Percentiles rank a stretch among this genome's conserved stretches.
These are phyloP conservation scores for Craseonycteris thonglongyai DNA, from an alignment of 2,113 vertebrate species.

Conservation along the genomic window DNA sequence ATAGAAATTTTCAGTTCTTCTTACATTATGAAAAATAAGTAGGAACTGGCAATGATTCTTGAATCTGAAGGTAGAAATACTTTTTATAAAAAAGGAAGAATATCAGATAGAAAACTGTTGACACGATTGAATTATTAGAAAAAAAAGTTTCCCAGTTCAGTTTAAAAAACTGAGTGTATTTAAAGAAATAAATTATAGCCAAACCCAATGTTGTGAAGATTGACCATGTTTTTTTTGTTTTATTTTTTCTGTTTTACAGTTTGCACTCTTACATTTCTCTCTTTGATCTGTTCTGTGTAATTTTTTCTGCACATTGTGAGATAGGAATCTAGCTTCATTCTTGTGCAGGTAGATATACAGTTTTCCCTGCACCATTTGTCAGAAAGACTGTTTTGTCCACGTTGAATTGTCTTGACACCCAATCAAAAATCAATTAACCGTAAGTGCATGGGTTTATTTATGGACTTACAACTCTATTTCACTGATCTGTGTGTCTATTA, in stretches of 20 bases:
- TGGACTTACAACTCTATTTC: not conserved
- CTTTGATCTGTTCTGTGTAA: not conserved
- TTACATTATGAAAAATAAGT: not conserved
- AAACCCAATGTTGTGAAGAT: not conserved
- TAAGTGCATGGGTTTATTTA: not conserved
- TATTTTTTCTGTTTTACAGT: not conserved
- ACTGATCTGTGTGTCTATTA: not conserved
- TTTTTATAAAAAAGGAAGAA: not conserved
- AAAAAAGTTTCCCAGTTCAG: not conserved
- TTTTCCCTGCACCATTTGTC: not conserved
- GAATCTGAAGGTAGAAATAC: not conserved
- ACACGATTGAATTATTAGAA: not conserved
- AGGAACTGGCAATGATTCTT: not conserved
- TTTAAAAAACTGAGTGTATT: not conserved
- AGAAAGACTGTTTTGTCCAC: not conserved
- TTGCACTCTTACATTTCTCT: not conserved
- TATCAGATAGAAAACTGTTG: not conserved
- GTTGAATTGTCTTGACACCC: not conserved
- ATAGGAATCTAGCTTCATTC: not conserved
- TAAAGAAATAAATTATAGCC: not conserved
- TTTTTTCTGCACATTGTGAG: not conserved
- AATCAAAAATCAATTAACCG: not conserved
- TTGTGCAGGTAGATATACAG: not conserved
- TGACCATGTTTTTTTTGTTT: not conserved
- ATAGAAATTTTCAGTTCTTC: not conserved